Conservation (phyloP, 2,797 vertebrate genomes). For the Pelobates cultripes region DNA sequence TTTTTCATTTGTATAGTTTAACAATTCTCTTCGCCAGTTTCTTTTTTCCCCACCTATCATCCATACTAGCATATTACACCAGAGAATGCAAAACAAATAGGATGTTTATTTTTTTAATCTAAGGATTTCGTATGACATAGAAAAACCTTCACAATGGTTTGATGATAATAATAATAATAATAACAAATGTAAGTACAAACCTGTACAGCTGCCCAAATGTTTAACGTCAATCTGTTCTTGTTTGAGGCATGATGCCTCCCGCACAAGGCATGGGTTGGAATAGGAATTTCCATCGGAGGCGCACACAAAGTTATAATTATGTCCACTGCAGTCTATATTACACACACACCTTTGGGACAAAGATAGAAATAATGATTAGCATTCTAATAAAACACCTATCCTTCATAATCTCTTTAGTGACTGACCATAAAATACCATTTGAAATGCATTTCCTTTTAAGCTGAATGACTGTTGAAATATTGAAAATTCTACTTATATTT, state of each 20-base stretch:
- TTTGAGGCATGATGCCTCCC: slow-evolving; percentile 92
- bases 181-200: slow-evolving; percentile 62
- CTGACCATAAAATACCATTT: neutral
- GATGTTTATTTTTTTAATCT: too few relatives aligned
- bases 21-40: too few relatives aligned
- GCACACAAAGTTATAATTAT: slow-evolving; percentile 93
- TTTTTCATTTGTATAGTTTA: too few relatives aligned
- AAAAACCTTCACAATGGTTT: too few relatives aligned
- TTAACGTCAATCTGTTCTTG: slow-evolving; percentile 95
- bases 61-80: too few relatives aligned
- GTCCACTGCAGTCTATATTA: slow-evolving; percentile 95
- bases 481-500: too few relatives aligned
- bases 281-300: slow-evolving; percentile 93
- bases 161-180: neutral
- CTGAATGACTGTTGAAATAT: too few relatives aligned
- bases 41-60: too few relatives aligned
- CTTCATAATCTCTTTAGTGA: neutral
- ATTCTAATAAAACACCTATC: neutral
- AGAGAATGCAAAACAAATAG: too few relatives aligned
- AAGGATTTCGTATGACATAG: too few relatives aligned
- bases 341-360: slow-evolving; percentile 86
- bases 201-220: slow-evolving; percentile 89
- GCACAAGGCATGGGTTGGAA: slow-evolving; percentile 92
- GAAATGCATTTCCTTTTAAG: too few relatives aligned
- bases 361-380: neutral